These are phyloP conservation scores for Charadrius vociferus DNA, from an alignment of 2,113 vertebrate species.

Conservation along the genomic window DNA sequence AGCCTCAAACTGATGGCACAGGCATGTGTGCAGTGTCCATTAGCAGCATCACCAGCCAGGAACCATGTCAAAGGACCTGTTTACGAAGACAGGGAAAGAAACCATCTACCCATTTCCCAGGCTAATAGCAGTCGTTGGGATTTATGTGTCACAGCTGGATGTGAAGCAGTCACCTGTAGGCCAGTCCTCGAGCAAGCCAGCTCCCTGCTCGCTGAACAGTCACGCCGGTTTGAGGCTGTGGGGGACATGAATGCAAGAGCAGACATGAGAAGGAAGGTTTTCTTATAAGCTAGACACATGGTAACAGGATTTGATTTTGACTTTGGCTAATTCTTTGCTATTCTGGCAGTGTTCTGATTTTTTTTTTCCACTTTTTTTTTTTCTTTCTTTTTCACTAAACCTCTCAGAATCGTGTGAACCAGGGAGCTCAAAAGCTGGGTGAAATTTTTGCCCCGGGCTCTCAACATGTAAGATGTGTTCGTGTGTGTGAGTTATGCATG, in stretches of 20 bases:
- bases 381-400: neutral
- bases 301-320: neutral
- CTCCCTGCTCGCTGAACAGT: neutral
- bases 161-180: neutral
- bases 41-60: neutral
- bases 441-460: conserved; percentile 27
- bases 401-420: neutral
- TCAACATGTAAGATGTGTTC: neutral
- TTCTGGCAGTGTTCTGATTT: neutral
- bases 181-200: neutral
- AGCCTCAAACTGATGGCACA: neutral
- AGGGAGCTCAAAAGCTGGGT: conserved; percentile 1
- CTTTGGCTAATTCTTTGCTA: neutral
- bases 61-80: neutral
- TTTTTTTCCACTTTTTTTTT: neutral
- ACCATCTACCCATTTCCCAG: neutral
- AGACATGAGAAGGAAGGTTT: neutral
- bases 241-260: neutral
- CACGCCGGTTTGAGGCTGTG: neutral
- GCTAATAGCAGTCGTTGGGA: neutral
- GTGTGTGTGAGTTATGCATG: conserved; percentile 32
- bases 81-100: neutral
- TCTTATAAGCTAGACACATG: neutral
- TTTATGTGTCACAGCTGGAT: neutral
- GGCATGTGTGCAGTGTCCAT: neutral